Percentiles rank a stretch among this genome's conserved stretches.
Evolutionary conservation across 2,797 vertebrate species (phyloP).

Genomic region (Tiaroga cobitis): DNA sequence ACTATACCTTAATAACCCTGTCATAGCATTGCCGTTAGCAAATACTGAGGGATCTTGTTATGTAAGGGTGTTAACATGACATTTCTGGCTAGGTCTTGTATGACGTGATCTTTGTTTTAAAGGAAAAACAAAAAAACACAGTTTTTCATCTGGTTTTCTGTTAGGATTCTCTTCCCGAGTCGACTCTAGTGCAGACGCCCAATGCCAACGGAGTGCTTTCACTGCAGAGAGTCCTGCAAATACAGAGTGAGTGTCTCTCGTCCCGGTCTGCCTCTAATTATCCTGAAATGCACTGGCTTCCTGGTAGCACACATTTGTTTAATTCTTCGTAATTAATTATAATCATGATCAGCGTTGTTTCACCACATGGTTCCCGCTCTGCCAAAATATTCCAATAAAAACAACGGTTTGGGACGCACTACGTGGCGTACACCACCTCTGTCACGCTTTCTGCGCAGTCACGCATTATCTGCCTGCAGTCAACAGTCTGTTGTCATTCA

Average conservation of each 20-base stretch:
- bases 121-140: constrained; percentile 8
- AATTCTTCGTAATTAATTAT: constrained; percentile 46
- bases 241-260: constrained; percentile 83
- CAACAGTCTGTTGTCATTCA: background rate
- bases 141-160: constrained; percentile 52
- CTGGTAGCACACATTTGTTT: constrained; percentile 47
- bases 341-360: constrained; percentile 34
- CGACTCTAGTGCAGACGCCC: constrained; percentile 87
- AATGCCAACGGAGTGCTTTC: constrained; percentile 87
- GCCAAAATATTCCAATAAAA: constrained; percentile 43
- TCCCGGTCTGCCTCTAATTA: constrained; percentile 39
- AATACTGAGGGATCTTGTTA: constrained; percentile 22
- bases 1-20: constrained; percentile 1
- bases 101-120: constrained; percentile 10
- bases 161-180: constrained; percentile 87
- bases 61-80: constrained; percentile 32
- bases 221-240: constrained; percentile 88
- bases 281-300: constrained; percentile 42
- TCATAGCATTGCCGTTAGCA: background rate
- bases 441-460: background rate
- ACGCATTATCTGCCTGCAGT: background rate
- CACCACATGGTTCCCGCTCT: constrained; percentile 63
- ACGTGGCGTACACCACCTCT: constrained; percentile 8
- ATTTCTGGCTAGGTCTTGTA: background rate
- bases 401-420: constrained; percentile 3